These are phyloP conservation scores for Coelopa frigida DNA, from an alignment of 1,140 invertebrate species.

Conservation along the genomic window DNA sequence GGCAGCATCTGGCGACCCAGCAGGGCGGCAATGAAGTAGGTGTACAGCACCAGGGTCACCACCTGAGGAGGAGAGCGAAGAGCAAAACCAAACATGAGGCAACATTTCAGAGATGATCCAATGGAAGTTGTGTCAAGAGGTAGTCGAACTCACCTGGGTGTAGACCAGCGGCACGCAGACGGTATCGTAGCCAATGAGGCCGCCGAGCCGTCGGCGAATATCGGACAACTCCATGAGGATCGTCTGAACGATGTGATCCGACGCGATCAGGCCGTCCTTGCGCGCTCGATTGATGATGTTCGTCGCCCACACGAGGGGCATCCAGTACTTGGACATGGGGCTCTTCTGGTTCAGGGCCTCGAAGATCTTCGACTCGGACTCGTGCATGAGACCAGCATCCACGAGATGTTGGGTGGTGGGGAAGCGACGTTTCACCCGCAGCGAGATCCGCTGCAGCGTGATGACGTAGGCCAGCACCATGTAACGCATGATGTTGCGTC, in stretches of 20 bases:
- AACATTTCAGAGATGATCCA: slow-evolving; percentile 2
- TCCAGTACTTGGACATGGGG: slow-evolving; percentile 88
- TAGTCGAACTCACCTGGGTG: slow-evolving; percentile 70
- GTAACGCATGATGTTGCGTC: slow-evolving; percentile 84
- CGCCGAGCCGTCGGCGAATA: slow-evolving; percentile 68
- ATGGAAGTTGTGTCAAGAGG: not conserved
- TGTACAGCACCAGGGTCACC: slow-evolving; percentile 83
- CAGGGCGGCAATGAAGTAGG: slow-evolving; percentile 83
- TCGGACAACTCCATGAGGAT: slow-evolving; percentile 75
- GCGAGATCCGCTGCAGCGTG: slow-evolving; percentile 75
- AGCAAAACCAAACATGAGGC: slow-evolving; percentile 2
- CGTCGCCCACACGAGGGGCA: slow-evolving; percentile 85
- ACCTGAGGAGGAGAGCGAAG: slow-evolving; percentile 57
- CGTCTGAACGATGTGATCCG: slow-evolving; percentile 81
- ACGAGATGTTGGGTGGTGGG: slow-evolving; percentile 86
- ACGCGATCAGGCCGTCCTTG: slow-evolving; percentile 70
- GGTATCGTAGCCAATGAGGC: slow-evolving; percentile 88
- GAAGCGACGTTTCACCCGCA: slow-evolving; percentile 82
- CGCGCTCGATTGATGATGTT: slow-evolving; percentile 80
- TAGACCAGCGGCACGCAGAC: slow-evolving; percentile 96
- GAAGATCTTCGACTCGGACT: slow-evolving; percentile 82
- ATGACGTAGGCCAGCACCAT: slow-evolving; percentile 82
- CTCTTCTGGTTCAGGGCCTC: slow-evolving; percentile 80
- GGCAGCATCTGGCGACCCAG: slow-evolving; percentile 76
- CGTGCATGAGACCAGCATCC: slow-evolving; percentile 83